phyloP scores from a whole-genome alignment of 2,113 vertebrate species.

The Rhinoptilus africanus region DNA sequence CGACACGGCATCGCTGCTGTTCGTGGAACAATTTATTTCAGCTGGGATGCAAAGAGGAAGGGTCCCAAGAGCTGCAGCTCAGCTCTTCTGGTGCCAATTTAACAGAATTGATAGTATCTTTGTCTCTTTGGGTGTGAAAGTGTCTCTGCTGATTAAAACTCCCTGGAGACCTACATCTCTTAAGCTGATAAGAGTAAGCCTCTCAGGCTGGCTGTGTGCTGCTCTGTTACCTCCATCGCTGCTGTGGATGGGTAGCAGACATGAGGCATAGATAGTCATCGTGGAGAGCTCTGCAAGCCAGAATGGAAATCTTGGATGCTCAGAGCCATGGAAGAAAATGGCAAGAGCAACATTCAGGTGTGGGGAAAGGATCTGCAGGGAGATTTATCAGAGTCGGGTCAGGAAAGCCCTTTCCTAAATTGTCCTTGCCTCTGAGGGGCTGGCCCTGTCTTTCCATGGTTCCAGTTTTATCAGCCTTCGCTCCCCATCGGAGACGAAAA shows the following conservation, averaged over 20 bases:
- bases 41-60: background rate
- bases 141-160: constrained; percentile 68
- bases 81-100: background rate
- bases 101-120: constrained; percentile 28
- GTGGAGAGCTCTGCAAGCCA: background rate
- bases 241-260: constrained; percentile 54
- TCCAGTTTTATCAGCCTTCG: background rate
- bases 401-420: background rate
- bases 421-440: background rate
- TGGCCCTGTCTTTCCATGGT: background rate
- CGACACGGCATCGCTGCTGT: rapidly evolving
- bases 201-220: constrained; percentile 72
- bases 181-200: constrained; percentile 86
- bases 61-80: background rate
- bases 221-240: constrained; percentile 62
- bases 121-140: constrained; percentile 46
- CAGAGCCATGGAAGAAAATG: rapidly evolving
- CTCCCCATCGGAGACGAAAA: background rate
- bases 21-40: background rate
- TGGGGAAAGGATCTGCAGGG: background rate
- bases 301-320: background rate
- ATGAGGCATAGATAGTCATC: background rate
- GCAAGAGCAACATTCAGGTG: background rate
- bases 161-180: constrained; percentile 77
- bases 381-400: background rate